Base-by-base conservation (phyloP, 2,113 vertebrate species). In the Bolborhynchus lineola region DNA sequence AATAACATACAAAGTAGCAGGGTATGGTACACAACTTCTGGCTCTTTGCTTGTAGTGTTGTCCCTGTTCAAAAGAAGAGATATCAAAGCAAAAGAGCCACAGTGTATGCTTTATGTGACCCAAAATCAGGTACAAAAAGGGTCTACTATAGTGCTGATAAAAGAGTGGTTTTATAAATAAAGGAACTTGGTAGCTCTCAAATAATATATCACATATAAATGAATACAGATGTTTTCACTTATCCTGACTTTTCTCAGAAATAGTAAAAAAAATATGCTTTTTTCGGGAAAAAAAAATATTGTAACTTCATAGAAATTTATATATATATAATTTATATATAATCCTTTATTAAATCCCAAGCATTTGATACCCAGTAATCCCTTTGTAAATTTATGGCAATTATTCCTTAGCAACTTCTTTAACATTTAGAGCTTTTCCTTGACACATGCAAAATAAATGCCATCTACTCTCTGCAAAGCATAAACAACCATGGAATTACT, bases 401-500 rank as follows among this genome's bases (percentile, higher is more conserved):
- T 92, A 90, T 94, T 95, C 88, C 82, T 94, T 88, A 39, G 65
- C 68, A 87, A 86, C 62, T 90, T 92, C 91, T 96, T 91, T 90
- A 94, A 82, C 75, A 94, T 91, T 86, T 79, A 39, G 46, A 83
- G 67, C 15, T 90, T 95, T 92, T 86, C 63, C 70, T 91, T 84
- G 76, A 94, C 74, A 96, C 64, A 19, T 85, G 69, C 67, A 93
- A 95, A 95, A 97, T 91, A 96, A 96, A 92, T 85, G 63, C 62
- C n/a, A 64, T 49, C 76, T 72, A 42, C 59, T 67, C 79, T 92
- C 84, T 82, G 47, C 59, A 90, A 80, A 93, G 85, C 35, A 95
- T 50, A 97, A 97, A 97, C 90, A 97, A 79, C 76, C 63, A 62
- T 44, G 28, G 93, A 95, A 93, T 92, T 97, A 91, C 84, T 80